Conservation (phyloP, 2,113 vertebrate species). For the Sterna hirundo region DNA sequence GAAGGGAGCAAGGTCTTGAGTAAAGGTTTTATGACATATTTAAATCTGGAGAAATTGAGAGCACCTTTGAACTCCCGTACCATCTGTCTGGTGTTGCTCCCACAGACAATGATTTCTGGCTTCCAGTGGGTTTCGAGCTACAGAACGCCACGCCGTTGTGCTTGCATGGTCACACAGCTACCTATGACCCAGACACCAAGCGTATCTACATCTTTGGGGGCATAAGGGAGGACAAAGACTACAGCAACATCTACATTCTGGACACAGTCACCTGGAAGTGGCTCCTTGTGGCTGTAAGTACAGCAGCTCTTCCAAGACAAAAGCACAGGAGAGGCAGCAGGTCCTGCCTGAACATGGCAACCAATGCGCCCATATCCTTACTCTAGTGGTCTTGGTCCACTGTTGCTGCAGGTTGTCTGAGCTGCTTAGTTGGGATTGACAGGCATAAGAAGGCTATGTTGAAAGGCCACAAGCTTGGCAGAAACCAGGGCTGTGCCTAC, state of each 20-base stretch:
- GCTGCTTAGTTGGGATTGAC: background rate
- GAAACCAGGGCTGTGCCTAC: background rate
- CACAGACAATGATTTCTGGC: constrained; percentile 86
- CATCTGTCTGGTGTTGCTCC: background rate
- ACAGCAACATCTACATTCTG: constrained; percentile 79
- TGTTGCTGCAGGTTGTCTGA: background rate
- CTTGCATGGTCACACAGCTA: constrained; percentile 82
- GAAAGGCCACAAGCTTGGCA: background rate
- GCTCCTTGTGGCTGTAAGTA: constrained; percentile 82
- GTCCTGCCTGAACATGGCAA: background rate
- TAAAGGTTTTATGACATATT: background rate
- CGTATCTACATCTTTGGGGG: constrained; percentile 85
- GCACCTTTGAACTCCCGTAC: background rate
- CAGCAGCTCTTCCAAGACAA: background rate
- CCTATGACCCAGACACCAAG: constrained; percentile 85
- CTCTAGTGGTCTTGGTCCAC: background rate
- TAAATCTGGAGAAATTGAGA: background rate
- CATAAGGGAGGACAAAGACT: constrained; percentile 73
- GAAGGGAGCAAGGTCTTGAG: background rate
- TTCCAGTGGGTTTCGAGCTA: constrained; percentile 76
- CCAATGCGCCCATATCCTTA: fast-evolving
- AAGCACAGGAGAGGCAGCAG: background rate
- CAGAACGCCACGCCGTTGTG: constrained; percentile 57
- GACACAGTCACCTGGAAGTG: constrained; percentile 88
- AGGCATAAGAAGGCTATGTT: background rate